Conservation (phyloP, 2,888 invertebrate species). For the Mactromeris polynyma region DNA sequence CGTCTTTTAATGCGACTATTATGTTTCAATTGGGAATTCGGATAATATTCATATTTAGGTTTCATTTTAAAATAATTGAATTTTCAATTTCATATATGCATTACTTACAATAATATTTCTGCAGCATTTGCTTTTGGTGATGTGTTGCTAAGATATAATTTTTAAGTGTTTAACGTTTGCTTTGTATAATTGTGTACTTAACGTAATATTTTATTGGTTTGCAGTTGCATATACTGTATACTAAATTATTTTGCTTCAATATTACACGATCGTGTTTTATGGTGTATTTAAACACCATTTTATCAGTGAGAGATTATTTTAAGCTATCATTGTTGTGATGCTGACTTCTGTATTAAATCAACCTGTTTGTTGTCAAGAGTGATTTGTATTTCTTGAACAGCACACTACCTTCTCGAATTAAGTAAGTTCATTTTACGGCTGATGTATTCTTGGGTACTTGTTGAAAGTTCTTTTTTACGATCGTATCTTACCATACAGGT, state of each 20-base stretch:
- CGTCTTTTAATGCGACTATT: neutral
- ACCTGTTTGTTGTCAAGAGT: neutral
- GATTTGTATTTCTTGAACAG: constrained; percentile 8
- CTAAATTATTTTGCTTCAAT: neutral
- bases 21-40: neutral
- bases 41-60: neutral
- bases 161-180: neutral
- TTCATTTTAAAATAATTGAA: neutral
- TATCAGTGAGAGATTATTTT: neutral
- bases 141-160: neutral
- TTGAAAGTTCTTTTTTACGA: neutral
- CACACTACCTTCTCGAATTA: constrained; percentile 27
- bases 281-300: too few relatives aligned
- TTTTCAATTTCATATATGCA: neutral
- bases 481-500: neutral
- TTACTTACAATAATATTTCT: neutral
- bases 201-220: neutral
- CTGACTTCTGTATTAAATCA: neutral
- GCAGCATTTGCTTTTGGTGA: neutral
- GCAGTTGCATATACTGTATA: neutral
- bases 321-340: neutral
- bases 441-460: neutral
- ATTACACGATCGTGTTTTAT: neutral
- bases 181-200: neutral
- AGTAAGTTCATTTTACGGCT: constrained; percentile 36